Base-by-base conservation (phyloP, 2,888 invertebrate species). In the Strigamia transsilvanica region DNA sequence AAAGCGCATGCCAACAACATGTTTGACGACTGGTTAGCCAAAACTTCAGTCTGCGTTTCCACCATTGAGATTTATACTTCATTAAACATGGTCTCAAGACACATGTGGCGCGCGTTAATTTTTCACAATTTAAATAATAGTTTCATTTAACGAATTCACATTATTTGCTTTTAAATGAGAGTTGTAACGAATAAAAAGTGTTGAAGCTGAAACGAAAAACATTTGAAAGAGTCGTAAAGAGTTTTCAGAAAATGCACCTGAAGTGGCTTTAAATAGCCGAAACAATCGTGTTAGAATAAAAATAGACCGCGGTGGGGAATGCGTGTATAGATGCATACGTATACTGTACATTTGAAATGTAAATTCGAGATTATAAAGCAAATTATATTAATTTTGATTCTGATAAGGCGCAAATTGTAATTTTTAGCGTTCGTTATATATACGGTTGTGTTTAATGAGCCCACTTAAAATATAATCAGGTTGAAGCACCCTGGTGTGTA, bases 21-120 rank as follows among this genome's bases (percentile, higher is more conserved):
- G 73, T 73, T 73, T 73, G 73, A 73, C 73, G 73, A 73, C 73
- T 73, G 73, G 73, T 73, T 73, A 73, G 73, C 73, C 73, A 73
- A 73, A 73, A 73, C 73, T 73, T 73, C 73, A 73, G 73, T 73
- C 73, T 73, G 73, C 73, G 73, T 73, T 73, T 73, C 73, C 73
- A 32, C 73, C 32, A 73, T 73, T 27, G 32, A 27, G 73, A 73
- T 73, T 73, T 73, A 73, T 73, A 73, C 73, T 73, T 73, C 73
- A 73, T 73, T 73, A 73, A 73, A 73, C 32, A n/a, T 32, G 61
- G 73, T 23, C 73, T n/a, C 73, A 73, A 73, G 73, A 73, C 13
- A 73, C 73, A n/a, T 5, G 32, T 32, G 73, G 73, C 9, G 13
- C 73, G 27, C 32, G 73, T 73, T 73, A 73, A 73, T 73, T 73